A percentile compares a stretch with the other conserved stretches of the same genome.
Evolutionary conservation across 2,113 vertebrate genomes (phyloP).

Genomic region (Campylomormyrus tamandua): DNA sequence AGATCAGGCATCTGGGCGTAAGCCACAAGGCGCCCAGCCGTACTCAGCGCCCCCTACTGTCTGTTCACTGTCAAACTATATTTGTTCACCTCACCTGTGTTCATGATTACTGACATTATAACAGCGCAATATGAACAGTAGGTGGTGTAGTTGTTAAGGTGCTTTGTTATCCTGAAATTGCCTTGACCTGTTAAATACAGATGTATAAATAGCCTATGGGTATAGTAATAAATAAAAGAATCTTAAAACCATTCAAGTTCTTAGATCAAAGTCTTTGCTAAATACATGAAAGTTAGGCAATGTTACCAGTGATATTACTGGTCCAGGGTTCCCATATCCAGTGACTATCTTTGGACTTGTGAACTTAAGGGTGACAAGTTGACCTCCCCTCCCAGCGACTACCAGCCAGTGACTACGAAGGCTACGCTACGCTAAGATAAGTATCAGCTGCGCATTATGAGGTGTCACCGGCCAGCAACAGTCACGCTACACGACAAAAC

Average conservation of each 20-base stretch:
- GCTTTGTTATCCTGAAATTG: too few relatives aligned
- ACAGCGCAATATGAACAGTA: too few relatives aligned
- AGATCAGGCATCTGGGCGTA: not conserved
- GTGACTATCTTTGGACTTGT: not conserved
- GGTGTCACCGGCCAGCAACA: not conserved
- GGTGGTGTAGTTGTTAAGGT: too few relatives aligned
- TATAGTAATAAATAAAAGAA: too few relatives aligned
- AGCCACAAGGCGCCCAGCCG: too few relatives aligned
- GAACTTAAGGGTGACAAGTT: not conserved
- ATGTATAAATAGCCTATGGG: too few relatives aligned
- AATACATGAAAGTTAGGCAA: not conserved
- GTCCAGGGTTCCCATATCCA: not conserved
- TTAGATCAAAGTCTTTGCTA: not conserved
- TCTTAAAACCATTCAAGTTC: too few relatives aligned
- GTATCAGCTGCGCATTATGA: not conserved
- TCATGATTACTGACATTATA: too few relatives aligned
- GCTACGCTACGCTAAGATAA: not conserved
- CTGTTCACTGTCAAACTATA: too few relatives aligned
- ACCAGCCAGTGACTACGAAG: not conserved
- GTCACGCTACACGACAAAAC: not conserved
- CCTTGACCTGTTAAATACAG: too few relatives aligned
- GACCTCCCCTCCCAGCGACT: not conserved
- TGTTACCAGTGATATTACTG: not conserved
- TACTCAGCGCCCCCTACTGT: too few relatives aligned
- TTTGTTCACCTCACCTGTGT: too few relatives aligned